Conservation (phyloP, 2,113 vertebrate genomes). For the Percina caprodes region DNA sequence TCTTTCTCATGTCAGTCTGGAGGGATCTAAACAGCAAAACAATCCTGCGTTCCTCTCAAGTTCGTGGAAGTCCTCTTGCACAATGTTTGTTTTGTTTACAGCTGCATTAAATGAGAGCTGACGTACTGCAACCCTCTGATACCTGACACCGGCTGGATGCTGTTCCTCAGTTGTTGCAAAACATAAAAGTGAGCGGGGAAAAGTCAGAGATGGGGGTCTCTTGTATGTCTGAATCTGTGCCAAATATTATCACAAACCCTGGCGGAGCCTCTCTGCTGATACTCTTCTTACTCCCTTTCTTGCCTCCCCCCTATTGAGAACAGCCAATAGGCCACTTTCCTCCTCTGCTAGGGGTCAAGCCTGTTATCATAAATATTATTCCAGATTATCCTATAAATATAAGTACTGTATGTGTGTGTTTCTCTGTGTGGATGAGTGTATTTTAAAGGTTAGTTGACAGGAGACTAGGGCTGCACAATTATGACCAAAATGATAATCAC, state of each 20-base stretch:
- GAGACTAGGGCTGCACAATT: too few species aligned
- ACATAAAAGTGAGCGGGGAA: constrained; percentile 35
- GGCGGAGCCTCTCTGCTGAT: background rate
- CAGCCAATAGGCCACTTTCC: background rate
- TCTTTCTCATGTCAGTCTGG: constrained; percentile 59
- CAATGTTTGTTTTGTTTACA: constrained; percentile 71
- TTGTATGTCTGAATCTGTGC: constrained; percentile 24
- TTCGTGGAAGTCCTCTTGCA: constrained; percentile 78
- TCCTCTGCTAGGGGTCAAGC: background rate
- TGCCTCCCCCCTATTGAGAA: background rate
- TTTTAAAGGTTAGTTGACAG: background rate
- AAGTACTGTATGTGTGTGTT: background rate
- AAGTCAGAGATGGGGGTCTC: constrained; percentile 23
- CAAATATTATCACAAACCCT: constrained; percentile 25
- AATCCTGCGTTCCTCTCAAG: constrained; percentile 60
- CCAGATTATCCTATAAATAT: background rate
- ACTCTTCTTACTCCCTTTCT: background rate
- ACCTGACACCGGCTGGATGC: constrained; percentile 45
- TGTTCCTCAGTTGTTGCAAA: constrained; percentile 64
- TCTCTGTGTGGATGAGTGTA: too few species aligned
- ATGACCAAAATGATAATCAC: too few species aligned
- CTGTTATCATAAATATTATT: constrained; percentile 10
- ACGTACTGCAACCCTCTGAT: constrained; percentile 46
- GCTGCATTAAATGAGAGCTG: constrained; percentile 62
- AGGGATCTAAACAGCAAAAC: constrained; percentile 49